Evolutionary conservation across 2,888 invertebrate species (phyloP).

Genomic region (Cosmorhoe ocellata): DNA sequence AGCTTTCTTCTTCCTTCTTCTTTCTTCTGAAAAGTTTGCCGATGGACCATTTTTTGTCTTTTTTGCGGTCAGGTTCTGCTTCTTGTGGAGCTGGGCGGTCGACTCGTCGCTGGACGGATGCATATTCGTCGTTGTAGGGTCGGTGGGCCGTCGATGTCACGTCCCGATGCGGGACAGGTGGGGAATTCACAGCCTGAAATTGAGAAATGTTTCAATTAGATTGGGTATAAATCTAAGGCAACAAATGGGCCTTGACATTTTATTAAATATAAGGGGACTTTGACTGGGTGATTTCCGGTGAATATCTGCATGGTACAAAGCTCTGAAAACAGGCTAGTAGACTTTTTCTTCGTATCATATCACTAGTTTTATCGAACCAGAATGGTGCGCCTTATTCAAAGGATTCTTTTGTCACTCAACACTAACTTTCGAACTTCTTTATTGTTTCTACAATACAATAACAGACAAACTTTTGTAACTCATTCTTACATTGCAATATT

Average conservation of each 20-base stretch:
- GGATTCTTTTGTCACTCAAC: too few relatives aligned
- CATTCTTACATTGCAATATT: too few relatives aligned
- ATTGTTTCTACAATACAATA: too few relatives aligned
- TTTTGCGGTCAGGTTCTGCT: constrained; percentile 71
- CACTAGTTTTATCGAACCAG: too few relatives aligned
- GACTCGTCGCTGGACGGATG: constrained; percentile 60
- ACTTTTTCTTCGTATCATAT: too few relatives aligned
- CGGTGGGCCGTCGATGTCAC: constrained; percentile 61
- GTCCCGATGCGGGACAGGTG: constrained; percentile 73
- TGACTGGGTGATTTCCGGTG: not conserved
- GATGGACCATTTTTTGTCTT: constrained; percentile 91
- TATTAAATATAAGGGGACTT: constrained; percentile 13
- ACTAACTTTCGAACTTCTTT: too few relatives aligned
- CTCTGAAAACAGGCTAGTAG: too few relatives aligned
- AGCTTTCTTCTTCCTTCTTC: constrained; percentile 85
- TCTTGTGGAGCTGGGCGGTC: constrained; percentile 61
- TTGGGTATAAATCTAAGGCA: not conserved
- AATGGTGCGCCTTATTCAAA: too few relatives aligned
- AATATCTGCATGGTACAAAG: too few relatives aligned
- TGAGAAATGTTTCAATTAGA: constrained; percentile 34
- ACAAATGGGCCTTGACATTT: constrained; percentile 16
- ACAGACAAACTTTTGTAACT: too few relatives aligned
- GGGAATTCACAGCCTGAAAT: constrained; percentile 80
- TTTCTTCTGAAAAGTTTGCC: constrained; percentile 90
- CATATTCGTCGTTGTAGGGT: constrained; percentile 71